Evolutionary conservation across 2,888 invertebrate genomes (phyloP).

Genomic region (Eupithecia exiguata): DNA sequence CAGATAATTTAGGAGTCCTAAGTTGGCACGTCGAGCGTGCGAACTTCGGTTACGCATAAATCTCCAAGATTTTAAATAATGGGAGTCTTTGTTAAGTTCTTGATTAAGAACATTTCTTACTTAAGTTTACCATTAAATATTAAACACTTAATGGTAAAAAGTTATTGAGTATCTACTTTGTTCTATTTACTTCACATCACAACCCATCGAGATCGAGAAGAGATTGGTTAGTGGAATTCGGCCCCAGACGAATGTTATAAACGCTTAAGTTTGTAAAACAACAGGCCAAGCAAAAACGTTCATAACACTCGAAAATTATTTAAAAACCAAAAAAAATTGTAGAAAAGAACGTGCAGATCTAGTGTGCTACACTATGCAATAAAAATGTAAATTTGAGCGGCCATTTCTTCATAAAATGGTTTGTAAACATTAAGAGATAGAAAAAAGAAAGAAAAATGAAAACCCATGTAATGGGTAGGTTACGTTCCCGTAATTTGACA

Average conservation of each 20-base stretch:
- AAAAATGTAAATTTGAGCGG: not conserved
- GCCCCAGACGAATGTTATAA: not conserved
- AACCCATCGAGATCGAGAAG: too few species aligned
- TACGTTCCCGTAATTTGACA: not conserved
- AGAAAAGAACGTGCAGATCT: not conserved
- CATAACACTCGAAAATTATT: not conserved
- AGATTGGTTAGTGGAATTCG: too few species aligned
- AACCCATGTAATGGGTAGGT: not conserved
- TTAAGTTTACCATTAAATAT: not conserved
- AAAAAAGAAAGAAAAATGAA: not conserved
- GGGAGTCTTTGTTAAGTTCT: not conserved
- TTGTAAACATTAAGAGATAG: not conserved
- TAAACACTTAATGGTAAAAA: too few species aligned
- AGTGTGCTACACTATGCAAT: not conserved
- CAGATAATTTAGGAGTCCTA: slow-evolving; percentile 11
- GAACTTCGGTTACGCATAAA: slow-evolving; percentile 10
- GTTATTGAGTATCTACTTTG: not conserved
- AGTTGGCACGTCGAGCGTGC: slow-evolving; percentile 5
- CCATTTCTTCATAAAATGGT: not conserved
- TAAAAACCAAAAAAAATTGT: not conserved
- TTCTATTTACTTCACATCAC: not conserved
- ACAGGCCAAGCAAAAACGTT: not conserved
- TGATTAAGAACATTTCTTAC: not conserved
- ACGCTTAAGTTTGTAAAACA: not conserved
- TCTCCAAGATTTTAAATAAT: not conserved